Base-by-base conservation (phyloP, 1,140 invertebrate genomes). In the Polypedilum vanderplanki region DNA sequence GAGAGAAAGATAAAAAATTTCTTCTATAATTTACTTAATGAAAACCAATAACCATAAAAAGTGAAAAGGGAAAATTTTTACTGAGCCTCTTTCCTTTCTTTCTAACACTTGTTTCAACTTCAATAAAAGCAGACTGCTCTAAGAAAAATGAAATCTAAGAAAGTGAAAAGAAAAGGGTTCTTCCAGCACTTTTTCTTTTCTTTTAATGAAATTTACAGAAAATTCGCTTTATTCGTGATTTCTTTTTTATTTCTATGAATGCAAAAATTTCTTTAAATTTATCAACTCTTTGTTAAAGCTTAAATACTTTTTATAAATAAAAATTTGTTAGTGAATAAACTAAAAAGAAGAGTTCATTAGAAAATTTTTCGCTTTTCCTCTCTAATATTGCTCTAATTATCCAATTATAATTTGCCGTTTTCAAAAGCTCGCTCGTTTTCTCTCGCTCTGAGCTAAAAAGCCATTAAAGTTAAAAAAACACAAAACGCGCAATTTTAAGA, bases 41-140 rank as follows among this genome's bases (percentile, higher is more conserved):
- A 70, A 70, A 70, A 70, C 65, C 65, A 70, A 70, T 70, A 70
- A 70, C 65, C 65, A 70, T 70, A 70, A 70, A 70, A 70, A 70
- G 65, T 22, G 65, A 22, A 70, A 70, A 70, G 20, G 65, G 20
- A 70, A 20, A 18, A 20, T 70, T 20, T n/a, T 67, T 67, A n/a
- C 65, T 67, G 7, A 17, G 65, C 18, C 17, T 70, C 65, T 9
- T n/a, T n/a, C n/a, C n/a, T n/a, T n/a, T n/a, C n/a, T n/a, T 70
- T 70, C 17, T 9, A 5, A 8, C 20, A n/a, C n/a, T n/a, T 7
- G n/a, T 18, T 70, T 18, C 65, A 20, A 4, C n/a, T 57, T 57
- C 46, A 70, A 70, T 18, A 70, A 18, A 10, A 18, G 65, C 17
- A 18, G 18, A 18, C 65, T 20, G 65, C 65, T 70, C 65, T 9